phyloP scores from a whole-genome alignment of 1,140 invertebrate species.

The Drosophila simulans region DNA sequence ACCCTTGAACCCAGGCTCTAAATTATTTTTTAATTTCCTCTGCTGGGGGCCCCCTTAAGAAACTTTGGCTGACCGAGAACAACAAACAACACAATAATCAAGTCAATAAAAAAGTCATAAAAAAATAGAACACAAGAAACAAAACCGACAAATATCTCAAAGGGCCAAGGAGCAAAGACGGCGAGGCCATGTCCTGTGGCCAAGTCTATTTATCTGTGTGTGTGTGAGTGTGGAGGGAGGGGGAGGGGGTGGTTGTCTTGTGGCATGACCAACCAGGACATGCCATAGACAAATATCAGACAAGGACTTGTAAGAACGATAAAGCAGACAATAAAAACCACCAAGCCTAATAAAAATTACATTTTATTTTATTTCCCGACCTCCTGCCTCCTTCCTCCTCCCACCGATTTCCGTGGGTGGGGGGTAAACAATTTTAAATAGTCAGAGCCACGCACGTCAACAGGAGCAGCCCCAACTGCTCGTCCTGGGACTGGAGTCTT shows the following conservation, averaged over 20 bases:
- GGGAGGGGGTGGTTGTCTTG: constrained; percentile 43
- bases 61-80: constrained; percentile 68
- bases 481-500: constrained; percentile 45
- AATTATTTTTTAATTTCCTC: constrained; percentile 81
- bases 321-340: constrained; percentile 82
- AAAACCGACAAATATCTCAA: constrained; percentile 59
- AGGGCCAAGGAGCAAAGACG: constrained; percentile 42
- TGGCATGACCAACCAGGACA: constrained; percentile 59
- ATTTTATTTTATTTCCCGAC: constrained; percentile 80
- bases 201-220: constrained; percentile 56
- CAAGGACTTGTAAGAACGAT: constrained; percentile 75
- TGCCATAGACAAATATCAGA: constrained; percentile 81
- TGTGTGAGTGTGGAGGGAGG: constrained; percentile 13
- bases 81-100: constrained; percentile 82
- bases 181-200: constrained; percentile 48
- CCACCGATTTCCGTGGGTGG: constrained; percentile 2
- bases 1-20: constrained; percentile 64
- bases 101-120: constrained; percentile 83
- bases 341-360: constrained; percentile 82
- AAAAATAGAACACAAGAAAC: constrained; percentile 59
- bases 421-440: constrained; percentile 72
- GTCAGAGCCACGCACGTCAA: constrained; percentile 77
- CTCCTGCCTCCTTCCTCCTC: neutral
- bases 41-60: constrained; percentile 36
- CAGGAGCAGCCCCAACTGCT: constrained; percentile 30